phyloP scores from a whole-genome alignment of 2,797 vertebrate genomes.

The Notolabrus celidotus region DNA sequence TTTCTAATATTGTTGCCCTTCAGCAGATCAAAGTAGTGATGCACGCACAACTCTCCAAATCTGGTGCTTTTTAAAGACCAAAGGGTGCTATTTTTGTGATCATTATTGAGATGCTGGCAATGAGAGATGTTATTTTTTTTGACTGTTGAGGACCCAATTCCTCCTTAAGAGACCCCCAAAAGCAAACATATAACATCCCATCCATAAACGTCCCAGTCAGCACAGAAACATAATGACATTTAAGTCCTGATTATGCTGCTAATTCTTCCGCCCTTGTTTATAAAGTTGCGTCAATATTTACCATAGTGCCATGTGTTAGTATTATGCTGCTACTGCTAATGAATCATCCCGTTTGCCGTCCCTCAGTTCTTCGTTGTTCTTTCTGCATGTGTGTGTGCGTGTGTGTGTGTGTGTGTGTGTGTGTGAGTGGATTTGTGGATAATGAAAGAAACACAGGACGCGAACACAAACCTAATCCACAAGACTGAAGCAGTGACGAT shows the following conservation, averaged over 20 bases:
- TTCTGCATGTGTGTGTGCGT: too few relatives aligned
- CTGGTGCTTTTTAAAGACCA: background rate
- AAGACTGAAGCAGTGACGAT: constrained; percentile 22
- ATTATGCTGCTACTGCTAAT: constrained; percentile 7
- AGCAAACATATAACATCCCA: constrained; percentile 1
- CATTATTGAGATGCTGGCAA: background rate
- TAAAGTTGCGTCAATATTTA: constrained; percentile 13
- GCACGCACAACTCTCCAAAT: background rate
- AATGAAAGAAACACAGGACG: constrained; percentile 44
- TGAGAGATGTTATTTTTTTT: background rate
- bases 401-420: too few relatives aligned
- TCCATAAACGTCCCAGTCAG: background rate
- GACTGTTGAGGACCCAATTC: background rate
- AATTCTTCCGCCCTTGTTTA: background rate
- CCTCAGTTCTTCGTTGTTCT: background rate
- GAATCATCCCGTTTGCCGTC: constrained; percentile 13
- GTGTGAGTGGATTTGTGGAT: constrained; percentile 14
- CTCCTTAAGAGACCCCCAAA: background rate
- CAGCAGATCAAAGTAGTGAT: background rate
- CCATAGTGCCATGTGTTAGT: background rate
- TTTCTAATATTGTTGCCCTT: background rate
- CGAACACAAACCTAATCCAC: constrained; percentile 11
- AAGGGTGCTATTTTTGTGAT: background rate
- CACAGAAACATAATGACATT: constrained; percentile 1
- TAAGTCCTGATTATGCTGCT: constrained; percentile 1